phyloP scores from a whole-genome alignment of 2,113 vertebrate species.

The Cynoglossus semilaevis region DNA sequence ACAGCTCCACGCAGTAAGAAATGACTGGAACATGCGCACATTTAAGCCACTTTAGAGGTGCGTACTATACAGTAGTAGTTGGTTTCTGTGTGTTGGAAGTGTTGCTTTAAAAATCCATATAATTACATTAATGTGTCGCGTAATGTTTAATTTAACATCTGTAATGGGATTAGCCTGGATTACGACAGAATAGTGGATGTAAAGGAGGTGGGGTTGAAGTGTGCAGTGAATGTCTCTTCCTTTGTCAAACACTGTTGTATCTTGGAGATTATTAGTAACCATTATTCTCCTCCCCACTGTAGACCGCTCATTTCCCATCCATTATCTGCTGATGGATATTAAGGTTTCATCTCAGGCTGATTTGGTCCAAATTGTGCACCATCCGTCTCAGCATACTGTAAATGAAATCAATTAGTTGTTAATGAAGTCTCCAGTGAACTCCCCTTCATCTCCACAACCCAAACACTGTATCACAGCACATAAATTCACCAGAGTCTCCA shows the following conservation, averaged over 20 bases:
- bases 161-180: conserved; percentile 59
- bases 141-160: conserved; percentile 50
- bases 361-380: conserved; percentile 43
- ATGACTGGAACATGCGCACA: conserved; percentile 15
- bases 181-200: conserved; percentile 20
- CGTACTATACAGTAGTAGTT: conserved; percentile 1
- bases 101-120: too few relatives aligned
- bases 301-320: conserved; percentile 40
- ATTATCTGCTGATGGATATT: conserved; percentile 38
- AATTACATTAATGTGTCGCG: conserved; percentile 2
- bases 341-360: conserved; percentile 35
- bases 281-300: conserved; percentile 43
- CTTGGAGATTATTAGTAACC: conserved; percentile 42
- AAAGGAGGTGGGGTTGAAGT: conserved; percentile 32
- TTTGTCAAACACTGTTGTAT: conserved; percentile 53
- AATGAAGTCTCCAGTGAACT: conserved; percentile 64
- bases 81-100: not conserved
- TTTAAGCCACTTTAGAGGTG: not conserved
- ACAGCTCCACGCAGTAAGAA: conserved; percentile 4
- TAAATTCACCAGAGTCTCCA: conserved; percentile 49
- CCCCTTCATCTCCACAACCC: not conserved
- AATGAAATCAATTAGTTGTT: conserved; percentile 66
- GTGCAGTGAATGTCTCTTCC: conserved; percentile 35
- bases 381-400: conserved; percentile 43
- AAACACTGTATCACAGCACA: conserved; percentile 22